Conservation (phyloP, 1,140 invertebrate genomes). For the Kradibia gibbosae region DNA sequence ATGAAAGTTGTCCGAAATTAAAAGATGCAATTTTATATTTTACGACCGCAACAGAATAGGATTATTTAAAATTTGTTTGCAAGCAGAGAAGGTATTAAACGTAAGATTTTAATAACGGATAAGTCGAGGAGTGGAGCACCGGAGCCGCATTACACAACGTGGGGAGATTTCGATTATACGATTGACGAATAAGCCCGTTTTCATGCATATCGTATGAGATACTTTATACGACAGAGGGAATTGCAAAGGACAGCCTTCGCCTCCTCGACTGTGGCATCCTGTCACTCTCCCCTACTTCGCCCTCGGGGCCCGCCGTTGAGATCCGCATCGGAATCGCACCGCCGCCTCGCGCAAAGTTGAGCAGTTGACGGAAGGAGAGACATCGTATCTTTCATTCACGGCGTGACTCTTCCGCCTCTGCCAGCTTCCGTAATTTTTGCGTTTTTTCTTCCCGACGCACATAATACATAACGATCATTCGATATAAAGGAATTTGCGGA, state of each 20-base stretch:
- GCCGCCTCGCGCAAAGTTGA: too few species aligned
- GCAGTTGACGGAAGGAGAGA: conserved; percentile 12
- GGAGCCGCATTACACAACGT: background rate
- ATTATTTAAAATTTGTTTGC: too few species aligned
- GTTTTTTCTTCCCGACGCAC: background rate
- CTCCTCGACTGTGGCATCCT: background rate
- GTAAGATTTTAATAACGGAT: background rate
- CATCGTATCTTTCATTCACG: conserved; percentile 48
- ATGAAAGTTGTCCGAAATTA: too few species aligned
- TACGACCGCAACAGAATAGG: too few species aligned
- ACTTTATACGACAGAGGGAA: conserved; percentile 7
- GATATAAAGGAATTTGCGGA: conserved; percentile 28
- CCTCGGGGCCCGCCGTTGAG: too few species aligned
- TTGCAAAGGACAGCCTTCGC: background rate
- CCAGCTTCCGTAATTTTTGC: background rate
- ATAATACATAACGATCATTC: conserved; percentile 49
- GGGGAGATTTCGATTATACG: conserved; percentile 51
- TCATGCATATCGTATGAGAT: conserved; percentile 61
- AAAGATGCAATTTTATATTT: too few species aligned
- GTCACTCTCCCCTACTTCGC: background rate
- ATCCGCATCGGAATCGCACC: background rate
- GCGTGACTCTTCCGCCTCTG: conserved; percentile 16
- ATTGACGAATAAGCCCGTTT: conserved; percentile 57
- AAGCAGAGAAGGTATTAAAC: background rate
- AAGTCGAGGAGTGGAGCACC: background rate